Evolutionary conservation across 92 coral and sea anemone genomes (phyloP).

Genomic region (Muricea muricata): DNA sequence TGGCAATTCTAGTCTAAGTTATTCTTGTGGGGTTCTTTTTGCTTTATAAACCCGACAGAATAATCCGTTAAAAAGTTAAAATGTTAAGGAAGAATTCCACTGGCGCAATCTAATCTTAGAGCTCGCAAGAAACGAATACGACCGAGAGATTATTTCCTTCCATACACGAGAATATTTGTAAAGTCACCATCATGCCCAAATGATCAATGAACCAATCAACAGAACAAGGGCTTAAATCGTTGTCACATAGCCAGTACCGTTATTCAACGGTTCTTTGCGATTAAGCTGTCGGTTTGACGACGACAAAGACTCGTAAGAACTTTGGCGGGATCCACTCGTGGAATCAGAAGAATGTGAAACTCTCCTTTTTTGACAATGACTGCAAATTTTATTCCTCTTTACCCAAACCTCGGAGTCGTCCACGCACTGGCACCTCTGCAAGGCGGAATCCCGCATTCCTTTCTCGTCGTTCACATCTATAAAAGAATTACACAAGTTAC

Average conservation of each 20-base stretch:
- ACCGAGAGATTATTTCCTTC: no score
- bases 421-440: slow-evolving; percentile 38
- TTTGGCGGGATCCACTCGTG: slow-evolving; percentile 41
- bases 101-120: no score
- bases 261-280: slow-evolving; percentile 26
- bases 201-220: no score
- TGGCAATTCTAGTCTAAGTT: not conserved
- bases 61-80: not conserved
- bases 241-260: slow-evolving; percentile 19
- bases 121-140: no score
- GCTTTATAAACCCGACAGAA: not conserved
- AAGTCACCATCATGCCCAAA: no score
- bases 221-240: slow-evolving; percentile 2
- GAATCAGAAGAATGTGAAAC: slow-evolving; percentile 44
- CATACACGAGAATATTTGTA: no score
- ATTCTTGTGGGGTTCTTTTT: not conserved
- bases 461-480: slow-evolving; percentile 9
- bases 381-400: slow-evolving; percentile 30
- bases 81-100: no score
- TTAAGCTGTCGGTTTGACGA: slow-evolving; percentile 27
- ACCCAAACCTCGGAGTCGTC: slow-evolving; percentile 39
- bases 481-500: not conserved
- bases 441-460: not conserved
- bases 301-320: slow-evolving; percentile 44
- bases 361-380: slow-evolving; percentile 35